These are phyloP conservation scores for Amphibalanus amphitrite DNA, from an alignment of 1,140 invertebrate species.

Conservation along the genomic window DNA sequence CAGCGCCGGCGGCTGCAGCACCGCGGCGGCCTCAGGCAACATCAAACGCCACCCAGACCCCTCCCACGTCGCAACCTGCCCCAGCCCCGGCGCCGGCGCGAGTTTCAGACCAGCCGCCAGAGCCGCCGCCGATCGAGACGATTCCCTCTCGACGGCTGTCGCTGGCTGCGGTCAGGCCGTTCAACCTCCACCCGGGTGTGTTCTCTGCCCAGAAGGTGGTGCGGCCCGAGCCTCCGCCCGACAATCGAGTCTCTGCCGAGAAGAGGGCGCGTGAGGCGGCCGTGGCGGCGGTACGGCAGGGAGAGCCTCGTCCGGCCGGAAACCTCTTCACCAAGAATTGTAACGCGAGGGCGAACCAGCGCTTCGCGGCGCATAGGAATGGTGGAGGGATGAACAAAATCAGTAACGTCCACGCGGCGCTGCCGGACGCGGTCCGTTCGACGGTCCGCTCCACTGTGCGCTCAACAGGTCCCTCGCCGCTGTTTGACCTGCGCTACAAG, in stretches of 20 bases:
- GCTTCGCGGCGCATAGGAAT: conserved; percentile 38
- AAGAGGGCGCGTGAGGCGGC: neutral
- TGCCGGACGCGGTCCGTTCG: neutral
- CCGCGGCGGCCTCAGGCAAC: neutral
- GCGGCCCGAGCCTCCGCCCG: neutral
- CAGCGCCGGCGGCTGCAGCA: too few relatives aligned
- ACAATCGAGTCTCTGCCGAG: neutral
- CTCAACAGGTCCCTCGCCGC: conserved; percentile 42
- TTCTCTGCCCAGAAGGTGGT: neutral
- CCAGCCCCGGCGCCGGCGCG: too few relatives aligned
- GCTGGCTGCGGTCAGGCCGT: too few relatives aligned
- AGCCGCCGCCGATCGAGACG: conserved; percentile 75
- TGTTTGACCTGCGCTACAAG: conserved; percentile 67
- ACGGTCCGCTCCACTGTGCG: too few relatives aligned
- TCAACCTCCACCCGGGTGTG: neutral
- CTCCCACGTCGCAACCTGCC: too few relatives aligned
- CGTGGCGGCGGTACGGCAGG: neutral
- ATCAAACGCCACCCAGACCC: too few relatives aligned
- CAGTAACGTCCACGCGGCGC: neutral
- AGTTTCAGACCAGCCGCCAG: conserved; percentile 31
- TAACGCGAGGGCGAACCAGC: neutral
- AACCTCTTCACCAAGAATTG: neutral
- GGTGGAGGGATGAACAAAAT: conserved; percentile 41
- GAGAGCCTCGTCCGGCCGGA: conserved; percentile 7
- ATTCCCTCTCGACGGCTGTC: conserved; percentile 41